Conservation (phyloP, 2,113 vertebrate genomes). For the Pseudopipra pipra region DNA sequence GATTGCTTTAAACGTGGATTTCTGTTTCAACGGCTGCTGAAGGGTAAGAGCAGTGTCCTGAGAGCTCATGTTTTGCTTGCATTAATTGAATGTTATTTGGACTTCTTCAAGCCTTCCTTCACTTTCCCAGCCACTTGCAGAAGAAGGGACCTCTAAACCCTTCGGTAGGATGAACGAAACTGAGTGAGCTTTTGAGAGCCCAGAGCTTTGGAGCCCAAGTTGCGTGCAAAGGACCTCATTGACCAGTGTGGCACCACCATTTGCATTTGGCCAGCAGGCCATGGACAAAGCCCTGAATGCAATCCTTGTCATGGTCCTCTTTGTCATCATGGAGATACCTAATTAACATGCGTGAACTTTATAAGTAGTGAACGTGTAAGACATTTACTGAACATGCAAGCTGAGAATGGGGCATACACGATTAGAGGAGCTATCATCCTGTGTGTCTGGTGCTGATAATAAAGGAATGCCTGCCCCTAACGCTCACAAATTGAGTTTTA, state of each 20-base stretch:
- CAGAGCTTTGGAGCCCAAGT: not conserved
- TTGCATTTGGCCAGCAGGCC: slow-evolving; percentile 23
- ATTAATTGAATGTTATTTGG: not conserved
- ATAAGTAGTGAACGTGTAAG: too few relatives aligned
- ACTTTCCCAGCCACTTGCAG: not conserved
- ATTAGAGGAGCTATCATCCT: too few relatives aligned
- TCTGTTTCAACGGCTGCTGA: not conserved
- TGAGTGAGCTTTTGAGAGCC: not conserved
- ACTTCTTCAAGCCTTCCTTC: not conserved
- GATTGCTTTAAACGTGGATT: not conserved
- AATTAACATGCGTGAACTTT: too few relatives aligned
- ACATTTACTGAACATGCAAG: too few relatives aligned
- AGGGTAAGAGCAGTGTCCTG: not conserved
- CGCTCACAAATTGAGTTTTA: too few relatives aligned
- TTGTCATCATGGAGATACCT: slow-evolving; percentile 77
- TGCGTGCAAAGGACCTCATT: not conserved
- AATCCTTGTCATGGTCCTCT: slow-evolving; percentile 65
- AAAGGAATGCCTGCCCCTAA: too few relatives aligned
- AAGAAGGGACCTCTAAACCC: not conserved
- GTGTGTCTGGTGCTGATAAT: too few relatives aligned
- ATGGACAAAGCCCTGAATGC: slow-evolving; percentile 63
- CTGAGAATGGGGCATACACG: too few relatives aligned
- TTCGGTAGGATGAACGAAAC: not conserved
- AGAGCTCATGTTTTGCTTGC: not conserved
- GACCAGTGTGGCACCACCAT: slow-evolving; percentile 26